Conservation (phyloP, 1,140 invertebrate genomes). For the Acyrthosiphon pisum region DNA sequence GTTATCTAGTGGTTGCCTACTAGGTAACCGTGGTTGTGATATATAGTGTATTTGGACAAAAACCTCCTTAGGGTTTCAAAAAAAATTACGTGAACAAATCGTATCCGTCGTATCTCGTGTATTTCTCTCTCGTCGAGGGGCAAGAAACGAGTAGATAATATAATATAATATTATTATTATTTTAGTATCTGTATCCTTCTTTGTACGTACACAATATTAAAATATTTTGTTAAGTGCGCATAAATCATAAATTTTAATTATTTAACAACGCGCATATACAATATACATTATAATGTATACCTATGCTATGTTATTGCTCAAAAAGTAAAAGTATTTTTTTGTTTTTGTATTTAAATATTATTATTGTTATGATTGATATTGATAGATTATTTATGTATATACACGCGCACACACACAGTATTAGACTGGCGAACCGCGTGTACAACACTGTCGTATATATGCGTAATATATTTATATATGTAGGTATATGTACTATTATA, state of each 20-base stretch:
- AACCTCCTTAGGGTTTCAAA: background rate
- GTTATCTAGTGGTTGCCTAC: too few relatives aligned
- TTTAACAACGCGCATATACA: background rate
- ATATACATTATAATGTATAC: background rate
- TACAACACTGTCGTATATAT: background rate
- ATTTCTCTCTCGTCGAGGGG: background rate
- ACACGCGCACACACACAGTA: background rate
- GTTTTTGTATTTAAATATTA: background rate
- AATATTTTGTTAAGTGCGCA: background rate
- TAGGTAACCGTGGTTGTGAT: background rate
- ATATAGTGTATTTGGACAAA: background rate
- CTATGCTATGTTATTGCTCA: background rate
- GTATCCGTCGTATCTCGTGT: background rate
- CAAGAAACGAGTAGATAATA: background rate
- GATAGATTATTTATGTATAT: background rate
- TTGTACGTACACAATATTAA: background rate
- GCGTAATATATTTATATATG: background rate
- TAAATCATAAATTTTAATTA: slow-evolving; percentile 1
- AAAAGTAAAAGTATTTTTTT: background rate
- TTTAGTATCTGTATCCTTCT: background rate
- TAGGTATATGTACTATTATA: too few relatives aligned
- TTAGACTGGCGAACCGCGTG: background rate
- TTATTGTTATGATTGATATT: slow-evolving; percentile 10
- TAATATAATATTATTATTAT: background rate
- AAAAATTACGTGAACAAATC: background rate